Base-by-base conservation (phyloP, 2,113 vertebrate species). In the Crotalus tigris region DNA sequence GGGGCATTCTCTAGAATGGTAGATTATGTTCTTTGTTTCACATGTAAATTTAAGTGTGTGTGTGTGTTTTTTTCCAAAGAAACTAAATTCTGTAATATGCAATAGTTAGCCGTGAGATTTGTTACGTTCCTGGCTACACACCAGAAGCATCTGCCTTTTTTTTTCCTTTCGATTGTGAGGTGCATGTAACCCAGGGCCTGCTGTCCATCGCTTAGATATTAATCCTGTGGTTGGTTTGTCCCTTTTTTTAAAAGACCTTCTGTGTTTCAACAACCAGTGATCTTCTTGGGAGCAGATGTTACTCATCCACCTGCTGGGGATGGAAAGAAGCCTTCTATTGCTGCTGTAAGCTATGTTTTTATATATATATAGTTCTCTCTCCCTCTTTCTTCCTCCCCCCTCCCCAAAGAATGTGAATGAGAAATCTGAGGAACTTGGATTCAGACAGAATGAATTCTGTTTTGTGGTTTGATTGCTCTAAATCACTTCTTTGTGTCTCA, bases 211-310 rank as follows among this genome's bases (percentile, higher is more conserved):
- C 9, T 24, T 88, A 59, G 51, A 53, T 53, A 59, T 61, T 29
- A 87, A 69, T 51, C n/a, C 5, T 24, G 17, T 2, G 93, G 92
- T 93, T 96, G 95, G 95, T 96, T 96, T 96, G 92, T 95, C 92
- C 88, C 92, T 94, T 95, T 96, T 96, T 96, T 97, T 97, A 93
- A 81, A 97, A 99, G 99, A 96, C 99, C 99, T 93, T 99, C 99
- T 97, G 99, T 99, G 97, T 99, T 99, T 98, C 99, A 99, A 98
- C 99, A 99, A 98, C 99, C 99, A 92, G 99, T 99, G 96, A 99
- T 99, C 97, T 99, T 99, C 98, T 97, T 99, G 97, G 99, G 99
- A 96, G 99, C 99, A 26, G 99, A 99, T 95, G 99, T 99, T 95
- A 99, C 99, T 88, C 99, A 99, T 95, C 99, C 99, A 69, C 99